phyloP scores from a whole-genome alignment of 1,140 invertebrate genomes.

The Euglossa dilemma region DNA sequence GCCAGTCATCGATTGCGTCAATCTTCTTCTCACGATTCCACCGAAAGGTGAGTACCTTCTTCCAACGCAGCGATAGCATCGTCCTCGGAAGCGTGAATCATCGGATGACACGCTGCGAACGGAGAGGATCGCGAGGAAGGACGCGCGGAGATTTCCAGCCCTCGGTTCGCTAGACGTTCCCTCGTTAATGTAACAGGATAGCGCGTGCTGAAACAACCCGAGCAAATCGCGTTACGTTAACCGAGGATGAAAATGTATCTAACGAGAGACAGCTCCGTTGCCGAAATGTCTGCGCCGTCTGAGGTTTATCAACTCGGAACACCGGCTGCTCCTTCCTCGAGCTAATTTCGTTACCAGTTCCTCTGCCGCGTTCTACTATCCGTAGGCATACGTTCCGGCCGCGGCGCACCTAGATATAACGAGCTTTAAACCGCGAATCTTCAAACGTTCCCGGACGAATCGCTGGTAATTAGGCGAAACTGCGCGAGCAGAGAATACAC shows the following conservation, averaged over 20 bases:
- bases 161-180: constrained; percentile 14
- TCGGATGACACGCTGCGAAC: no score
- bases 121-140: not conserved
- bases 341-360: constrained; percentile 45
- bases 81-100: not conserved
- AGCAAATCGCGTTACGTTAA: constrained; percentile 44
- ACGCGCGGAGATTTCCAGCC: not conserved
- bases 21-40: constrained; percentile 57
- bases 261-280: constrained; percentile 37
- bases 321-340: constrained; percentile 17
- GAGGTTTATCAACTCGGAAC: constrained; percentile 41
- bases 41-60: constrained; percentile 65
- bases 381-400: not conserved
- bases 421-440: constrained; percentile 36
- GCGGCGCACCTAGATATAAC: not conserved
- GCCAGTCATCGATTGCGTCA: constrained; percentile 82
- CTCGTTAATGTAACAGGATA: constrained; percentile 47
- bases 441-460: constrained; percentile 39
- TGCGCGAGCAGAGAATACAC: no score
- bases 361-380: constrained; percentile 8
- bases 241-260: constrained; percentile 48
- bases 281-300: constrained; percentile 33
- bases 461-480: constrained; percentile 16
- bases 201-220: constrained; percentile 32
- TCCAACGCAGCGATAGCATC: not conserved